These are phyloP conservation scores for Lamprologus speciosus DNA, from an alignment of 2,113 vertebrate species.

Conservation along the genomic window DNA sequence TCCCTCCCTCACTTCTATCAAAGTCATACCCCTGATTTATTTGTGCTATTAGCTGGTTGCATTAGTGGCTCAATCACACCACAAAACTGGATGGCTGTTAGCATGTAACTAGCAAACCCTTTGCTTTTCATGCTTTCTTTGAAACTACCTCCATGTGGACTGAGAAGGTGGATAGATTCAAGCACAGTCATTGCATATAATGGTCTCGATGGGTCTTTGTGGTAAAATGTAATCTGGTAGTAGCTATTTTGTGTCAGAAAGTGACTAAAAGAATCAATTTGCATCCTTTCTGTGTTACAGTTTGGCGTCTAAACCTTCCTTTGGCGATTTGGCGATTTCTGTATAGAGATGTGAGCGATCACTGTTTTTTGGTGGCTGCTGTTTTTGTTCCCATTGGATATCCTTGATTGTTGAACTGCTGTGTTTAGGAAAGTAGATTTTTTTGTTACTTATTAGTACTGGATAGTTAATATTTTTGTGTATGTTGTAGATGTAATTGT, in stretches of 20 bases:
- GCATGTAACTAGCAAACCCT: not conserved
- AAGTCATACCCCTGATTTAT: slow-evolving; percentile 48
- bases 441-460: not conserved
- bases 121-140: not conserved
- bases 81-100: not conserved
- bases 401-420: not conserved
- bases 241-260: not conserved
- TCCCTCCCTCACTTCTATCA: slow-evolving; percentile 42
- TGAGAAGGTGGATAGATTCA: not conserved
- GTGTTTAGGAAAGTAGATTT: not conserved
- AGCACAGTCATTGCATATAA: not conserved
- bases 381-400: not conserved
- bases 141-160: not conserved
- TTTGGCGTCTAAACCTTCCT: not conserved
- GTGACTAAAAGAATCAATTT: not conserved
- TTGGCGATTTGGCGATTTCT: not conserved
- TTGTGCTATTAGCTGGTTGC: slow-evolving; percentile 5
- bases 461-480: not conserved
- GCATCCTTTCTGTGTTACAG: not conserved
- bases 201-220: not conserved
- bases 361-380: not conserved
- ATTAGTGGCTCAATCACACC: slow-evolving; percentile 7
- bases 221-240: not conserved
- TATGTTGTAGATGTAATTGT: not conserved
- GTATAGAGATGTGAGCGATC: not conserved